Conservation (phyloP, 2,113 vertebrate genomes). For the Eulacestoma nigropectus region DNA sequence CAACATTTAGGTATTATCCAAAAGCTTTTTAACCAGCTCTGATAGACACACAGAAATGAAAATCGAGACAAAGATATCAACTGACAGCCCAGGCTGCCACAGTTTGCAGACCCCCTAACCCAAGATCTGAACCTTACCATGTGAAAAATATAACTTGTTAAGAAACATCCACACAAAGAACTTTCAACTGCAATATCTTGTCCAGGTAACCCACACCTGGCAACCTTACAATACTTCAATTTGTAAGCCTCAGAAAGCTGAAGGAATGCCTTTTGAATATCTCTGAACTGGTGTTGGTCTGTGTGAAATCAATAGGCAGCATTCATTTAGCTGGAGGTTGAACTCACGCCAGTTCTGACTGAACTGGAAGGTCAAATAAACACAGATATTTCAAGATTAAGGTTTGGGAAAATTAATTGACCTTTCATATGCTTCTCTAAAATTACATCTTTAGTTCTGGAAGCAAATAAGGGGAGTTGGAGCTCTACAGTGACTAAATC, state of each 20-base stretch:
- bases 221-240: background rate
- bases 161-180: background rate
- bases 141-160: background rate
- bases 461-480: background rate
- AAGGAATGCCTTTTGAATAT: background rate
- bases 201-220: background rate
- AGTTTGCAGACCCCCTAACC: background rate
- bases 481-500: background rate
- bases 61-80: background rate
- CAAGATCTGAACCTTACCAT: background rate
- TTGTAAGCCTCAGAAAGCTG: background rate
- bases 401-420: background rate
- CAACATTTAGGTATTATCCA: background rate
- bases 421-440: background rate
- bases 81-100: background rate
- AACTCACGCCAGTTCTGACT: background rate
- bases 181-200: background rate
- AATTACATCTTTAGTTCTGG: background rate
- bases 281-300: background rate
- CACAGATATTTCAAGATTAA: background rate
- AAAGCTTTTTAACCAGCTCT: background rate
- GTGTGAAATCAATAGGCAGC: background rate
- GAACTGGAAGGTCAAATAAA: conserved; percentile 3
- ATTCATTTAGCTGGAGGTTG: conserved; percentile 1
- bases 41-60: background rate